A percentile compares a stretch with the other conserved stretches of the same genome.
These are phyloP conservation scores for Thymelicus lineola DNA, from an alignment of 2,888 invertebrate species.

Conservation along the genomic window DNA sequence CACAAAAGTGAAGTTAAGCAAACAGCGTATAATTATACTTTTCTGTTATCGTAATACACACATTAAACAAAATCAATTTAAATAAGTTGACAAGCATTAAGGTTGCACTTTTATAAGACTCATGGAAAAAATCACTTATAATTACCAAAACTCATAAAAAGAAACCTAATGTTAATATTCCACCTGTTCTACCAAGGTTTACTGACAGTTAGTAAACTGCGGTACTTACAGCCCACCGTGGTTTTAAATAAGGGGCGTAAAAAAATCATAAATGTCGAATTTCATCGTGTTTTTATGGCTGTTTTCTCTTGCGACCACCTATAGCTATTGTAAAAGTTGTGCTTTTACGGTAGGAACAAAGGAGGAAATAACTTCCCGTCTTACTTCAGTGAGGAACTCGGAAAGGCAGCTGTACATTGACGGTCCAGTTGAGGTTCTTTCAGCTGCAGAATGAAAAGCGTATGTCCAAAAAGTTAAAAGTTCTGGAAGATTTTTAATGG, in stretches of 20 bases:
- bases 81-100: no score
- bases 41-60: no score
- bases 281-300: constrained; percentile 47
- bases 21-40: no score
- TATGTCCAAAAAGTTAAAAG: constrained; percentile 69
- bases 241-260: constrained; percentile 30
- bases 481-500: constrained; percentile 67
- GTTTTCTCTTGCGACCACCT: constrained; percentile 51
- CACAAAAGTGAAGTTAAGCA: no score
- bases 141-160: not conserved
- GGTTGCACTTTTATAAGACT: no score
- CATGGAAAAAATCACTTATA: no score
- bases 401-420: constrained; percentile 68
- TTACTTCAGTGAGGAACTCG: constrained; percentile 49
- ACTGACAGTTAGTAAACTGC: constrained; percentile 24
- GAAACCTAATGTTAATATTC: not conserved
- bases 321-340: constrained; percentile 65
- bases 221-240: constrained; percentile 16
- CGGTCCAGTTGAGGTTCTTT: constrained; percentile 46
- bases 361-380: constrained; percentile 69
- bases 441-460: constrained; percentile 57
- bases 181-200: constrained; percentile 8
- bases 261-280: constrained; percentile 36
- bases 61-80: no score
- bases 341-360: constrained; percentile 73